phyloP scores from a whole-genome alignment of 2,888 invertebrate species.

The Gastracanthus pulcherrimus region DNA sequence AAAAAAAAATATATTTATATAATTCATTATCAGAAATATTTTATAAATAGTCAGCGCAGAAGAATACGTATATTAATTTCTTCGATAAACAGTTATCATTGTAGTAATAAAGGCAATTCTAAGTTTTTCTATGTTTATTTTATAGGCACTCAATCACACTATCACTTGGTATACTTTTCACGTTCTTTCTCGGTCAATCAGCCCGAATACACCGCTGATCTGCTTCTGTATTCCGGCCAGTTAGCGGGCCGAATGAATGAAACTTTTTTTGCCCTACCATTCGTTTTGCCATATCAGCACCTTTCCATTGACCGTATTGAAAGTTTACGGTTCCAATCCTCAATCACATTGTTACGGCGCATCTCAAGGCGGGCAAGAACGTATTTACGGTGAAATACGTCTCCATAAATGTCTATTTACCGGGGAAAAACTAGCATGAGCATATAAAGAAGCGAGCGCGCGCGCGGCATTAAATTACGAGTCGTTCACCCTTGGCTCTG shows the following conservation, averaged over 20 bases:
- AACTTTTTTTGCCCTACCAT: background rate
- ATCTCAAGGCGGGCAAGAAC: background rate
- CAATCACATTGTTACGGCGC: background rate
- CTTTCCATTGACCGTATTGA: background rate
- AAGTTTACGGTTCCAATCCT: background rate
- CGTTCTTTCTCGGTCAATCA: background rate
- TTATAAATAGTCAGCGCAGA: too few relatives aligned
- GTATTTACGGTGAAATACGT: background rate
- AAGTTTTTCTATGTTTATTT: too few relatives aligned
- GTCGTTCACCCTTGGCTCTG: background rate
- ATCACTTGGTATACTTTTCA: too few relatives aligned
- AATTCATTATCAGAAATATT: too few relatives aligned
- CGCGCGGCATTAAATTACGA: background rate
- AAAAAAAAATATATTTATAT: too few relatives aligned
- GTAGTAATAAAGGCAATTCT: too few relatives aligned
- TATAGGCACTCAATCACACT: too few relatives aligned
- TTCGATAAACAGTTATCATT: too few relatives aligned
- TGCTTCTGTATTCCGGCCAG: background rate
- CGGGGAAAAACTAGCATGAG: background rate
- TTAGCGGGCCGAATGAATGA: background rate
- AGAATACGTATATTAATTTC: too few relatives aligned
- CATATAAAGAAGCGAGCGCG: background rate
- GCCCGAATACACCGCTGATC: background rate
- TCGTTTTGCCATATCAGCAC: background rate
- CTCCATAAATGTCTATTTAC: conserved; percentile 6